These are phyloP conservation scores for Canis aureus DNA, from an alignment of 2,113 vertebrate genomes.

Conservation along the genomic window DNA sequence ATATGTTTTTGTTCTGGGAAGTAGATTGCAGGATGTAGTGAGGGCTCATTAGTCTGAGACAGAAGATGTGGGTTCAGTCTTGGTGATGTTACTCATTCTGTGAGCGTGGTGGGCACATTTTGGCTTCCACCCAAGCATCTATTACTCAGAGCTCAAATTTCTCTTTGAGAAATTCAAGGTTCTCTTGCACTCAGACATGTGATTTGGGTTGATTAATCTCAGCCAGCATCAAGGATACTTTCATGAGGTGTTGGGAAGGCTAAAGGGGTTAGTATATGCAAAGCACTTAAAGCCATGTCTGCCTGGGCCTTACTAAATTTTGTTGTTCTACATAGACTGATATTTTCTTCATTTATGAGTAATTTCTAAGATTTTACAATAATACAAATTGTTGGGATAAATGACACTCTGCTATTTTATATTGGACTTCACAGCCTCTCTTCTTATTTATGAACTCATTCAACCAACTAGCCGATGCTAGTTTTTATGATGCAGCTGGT, in stretches of 20 bases:
- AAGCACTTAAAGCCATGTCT: not conserved
- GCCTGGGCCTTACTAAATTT: not conserved
- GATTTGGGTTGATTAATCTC: not conserved
- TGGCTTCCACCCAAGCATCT: slow-evolving; percentile 27
- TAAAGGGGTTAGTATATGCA: not conserved
- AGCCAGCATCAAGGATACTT: not conserved
- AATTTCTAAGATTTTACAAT: not conserved
- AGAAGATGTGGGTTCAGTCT: slow-evolving; percentile 25
- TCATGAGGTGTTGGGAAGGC: not conserved
- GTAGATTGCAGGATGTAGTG: not conserved
- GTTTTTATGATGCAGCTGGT: not conserved
- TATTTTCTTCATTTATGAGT: slow-evolving; percentile 21
- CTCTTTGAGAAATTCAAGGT: slow-evolving; percentile 43
- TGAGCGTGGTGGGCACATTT: not conserved
- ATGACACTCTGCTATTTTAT: not conserved
- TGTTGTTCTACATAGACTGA: not conserved
- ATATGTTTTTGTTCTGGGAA: slow-evolving; percentile 57
- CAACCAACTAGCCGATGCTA: not conserved
- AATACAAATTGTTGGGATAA: not conserved
- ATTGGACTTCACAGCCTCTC: not conserved
- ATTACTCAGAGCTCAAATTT: slow-evolving; percentile 55
- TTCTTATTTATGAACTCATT: slow-evolving; percentile 48
- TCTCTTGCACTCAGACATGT: not conserved
- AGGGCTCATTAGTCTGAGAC: slow-evolving; percentile 34
- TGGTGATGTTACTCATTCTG: not conserved